Conservation (phyloP, 2,888 invertebrate species). For the Cacoxenus indagator region DNA sequence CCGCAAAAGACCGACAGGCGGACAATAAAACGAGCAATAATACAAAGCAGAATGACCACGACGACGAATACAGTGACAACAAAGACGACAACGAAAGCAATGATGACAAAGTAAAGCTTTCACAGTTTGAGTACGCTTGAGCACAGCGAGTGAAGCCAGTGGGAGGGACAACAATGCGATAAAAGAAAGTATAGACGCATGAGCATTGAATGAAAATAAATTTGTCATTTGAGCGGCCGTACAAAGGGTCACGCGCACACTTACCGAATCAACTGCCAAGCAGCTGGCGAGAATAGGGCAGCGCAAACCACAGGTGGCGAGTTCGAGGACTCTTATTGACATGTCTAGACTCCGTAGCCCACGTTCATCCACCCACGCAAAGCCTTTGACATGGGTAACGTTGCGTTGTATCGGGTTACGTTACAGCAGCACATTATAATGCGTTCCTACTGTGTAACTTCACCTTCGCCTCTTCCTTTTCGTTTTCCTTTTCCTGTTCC, state of each 20-base stretch:
- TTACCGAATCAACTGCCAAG: not conserved
- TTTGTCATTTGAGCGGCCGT: not conserved
- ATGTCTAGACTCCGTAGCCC: constrained; percentile 1
- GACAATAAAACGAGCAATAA: constrained; percentile 6
- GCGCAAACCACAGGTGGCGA: constrained; percentile 7
- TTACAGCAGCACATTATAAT: too few species aligned
- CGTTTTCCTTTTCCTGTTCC: too few species aligned
- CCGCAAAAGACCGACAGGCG: not conserved
- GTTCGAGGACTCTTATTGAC: constrained; percentile 54
- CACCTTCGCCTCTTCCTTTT: too few species aligned
- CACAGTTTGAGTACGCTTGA: not conserved
- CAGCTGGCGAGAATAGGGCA: not conserved
- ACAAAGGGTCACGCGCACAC: not conserved
- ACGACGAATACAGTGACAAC: not conserved
- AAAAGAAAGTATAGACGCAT: not conserved
- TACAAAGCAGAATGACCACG: constrained; percentile 8
- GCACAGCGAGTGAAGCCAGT: too few species aligned
- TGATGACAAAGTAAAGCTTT: not conserved
- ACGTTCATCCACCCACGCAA: not conserved
- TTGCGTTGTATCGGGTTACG: too few species aligned
- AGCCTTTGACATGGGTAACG: too few species aligned
- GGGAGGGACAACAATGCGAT: not conserved
- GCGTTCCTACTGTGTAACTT: too few species aligned
- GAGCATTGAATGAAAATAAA: constrained; percentile 14
- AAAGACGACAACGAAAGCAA: not conserved